Evolutionary conservation across 2,113 vertebrate species (phyloP), one percentile per base, ranked within the genome.

Genomic region (Sakesphorus luctuosus): DNA sequence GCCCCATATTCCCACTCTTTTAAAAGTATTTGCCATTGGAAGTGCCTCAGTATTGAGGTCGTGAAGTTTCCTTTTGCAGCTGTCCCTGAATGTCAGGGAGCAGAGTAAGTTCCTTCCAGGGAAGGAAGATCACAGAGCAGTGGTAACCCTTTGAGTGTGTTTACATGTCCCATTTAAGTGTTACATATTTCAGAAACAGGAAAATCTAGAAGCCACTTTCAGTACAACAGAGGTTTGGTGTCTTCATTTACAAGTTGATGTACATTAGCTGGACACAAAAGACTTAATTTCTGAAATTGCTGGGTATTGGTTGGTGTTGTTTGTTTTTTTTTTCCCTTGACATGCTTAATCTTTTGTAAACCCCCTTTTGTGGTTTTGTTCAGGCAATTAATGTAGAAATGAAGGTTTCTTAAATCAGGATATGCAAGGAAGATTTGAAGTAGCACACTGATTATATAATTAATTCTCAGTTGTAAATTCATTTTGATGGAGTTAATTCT

Each of bases 401-500:
- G 58, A 92, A 81, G 49, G 43, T 58, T 94, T 95, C 71, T 90
- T 85, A 91, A 95, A 94, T 95, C 67, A 73, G 95, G 80, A 76
- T 87, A 88, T 77, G 35, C 76, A 52, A 77, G 82, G 89, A 94
- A 97, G 90, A 96, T 94, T 96, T 97, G 90, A 93, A 97, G 90
- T 83, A 96, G 88, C 78, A 73, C 74, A 93, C 88, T 95, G 96
- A 80, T 97, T 94, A 72, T 97, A 80, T 96, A 98, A 98, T 97
- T 96, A 96, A 97, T 97, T 97, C 96, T 92, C 95, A 87, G 78
- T 81, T 97, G 87, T 96, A 96, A 96, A 95, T 97, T 97, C 90
- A 93, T 97, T 96, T 95, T 95, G 93, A 92, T 95, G 84, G 88
- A 96, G 91, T 96, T 98, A 97, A 96, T 97, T 97, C 97, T 96